phyloP scores from a whole-genome alignment of 2,888 invertebrate genomes.

The Eupithecia vulgata region DNA sequence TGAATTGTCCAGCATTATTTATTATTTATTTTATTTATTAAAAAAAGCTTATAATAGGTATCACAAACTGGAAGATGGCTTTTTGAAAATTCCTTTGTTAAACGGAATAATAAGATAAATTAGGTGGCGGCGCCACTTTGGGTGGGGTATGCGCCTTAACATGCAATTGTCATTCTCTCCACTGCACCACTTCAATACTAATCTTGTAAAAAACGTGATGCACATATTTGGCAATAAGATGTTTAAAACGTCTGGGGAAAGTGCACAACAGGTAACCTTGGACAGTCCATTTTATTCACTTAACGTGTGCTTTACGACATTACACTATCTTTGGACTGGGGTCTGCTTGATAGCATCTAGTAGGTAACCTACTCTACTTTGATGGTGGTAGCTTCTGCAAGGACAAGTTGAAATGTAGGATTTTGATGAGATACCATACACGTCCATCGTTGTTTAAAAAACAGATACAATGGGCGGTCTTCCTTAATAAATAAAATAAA shows the following conservation, averaged over 20 bases:
- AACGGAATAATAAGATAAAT: too few relatives aligned
- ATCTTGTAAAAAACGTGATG: constrained; percentile 40
- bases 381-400: not conserved
- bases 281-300: constrained; percentile 10
- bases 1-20: too few relatives aligned
- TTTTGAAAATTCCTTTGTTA: too few relatives aligned
- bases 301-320: constrained; percentile 19
- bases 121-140: too few relatives aligned
- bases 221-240: constrained; percentile 23
- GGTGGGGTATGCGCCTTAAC: too few relatives aligned
- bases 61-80: too few relatives aligned
- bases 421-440: not conserved
- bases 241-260: constrained; percentile 26
- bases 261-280: constrained; percentile 24
- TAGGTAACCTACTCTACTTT: constrained; percentile 6
- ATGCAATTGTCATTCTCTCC: constrained; percentile 25
- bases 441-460: too few relatives aligned
- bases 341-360: constrained; percentile 5
- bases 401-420: not conserved
- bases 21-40: too few relatives aligned
- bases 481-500: too few relatives aligned
- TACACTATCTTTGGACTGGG: not conserved
- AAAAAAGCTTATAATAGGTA: too few relatives aligned
- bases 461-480: too few relatives aligned
- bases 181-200: constrained; percentile 14